Conservation (phyloP, 2,888 invertebrate species). For the Cryptocephalus primarius region DNA sequence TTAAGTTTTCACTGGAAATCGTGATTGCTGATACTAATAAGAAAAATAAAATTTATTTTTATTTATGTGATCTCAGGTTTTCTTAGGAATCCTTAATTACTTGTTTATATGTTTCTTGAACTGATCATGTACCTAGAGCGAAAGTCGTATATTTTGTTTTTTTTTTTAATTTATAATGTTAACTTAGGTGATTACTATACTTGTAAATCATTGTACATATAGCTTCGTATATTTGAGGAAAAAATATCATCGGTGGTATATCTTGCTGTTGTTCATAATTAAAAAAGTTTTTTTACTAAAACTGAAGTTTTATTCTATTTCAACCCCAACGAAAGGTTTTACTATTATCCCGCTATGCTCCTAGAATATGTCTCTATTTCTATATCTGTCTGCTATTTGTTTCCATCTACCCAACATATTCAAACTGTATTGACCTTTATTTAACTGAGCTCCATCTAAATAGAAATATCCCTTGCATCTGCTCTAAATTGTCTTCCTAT, state of each 20-base stretch:
- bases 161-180: conserved; percentile 27
- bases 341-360: too few species aligned
- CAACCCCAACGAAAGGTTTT: too few species aligned
- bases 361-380: too few species aligned
- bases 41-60: conserved; percentile 5
- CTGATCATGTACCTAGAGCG: conserved; percentile 29
- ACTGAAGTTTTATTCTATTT: background rate
- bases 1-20: background rate
- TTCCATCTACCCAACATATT: too few species aligned
- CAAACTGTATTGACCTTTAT: too few species aligned
- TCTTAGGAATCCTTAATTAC: conserved; percentile 22
- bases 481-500: too few species aligned
- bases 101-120: conserved; percentile 18
- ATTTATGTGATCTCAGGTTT: conserved; percentile 31
- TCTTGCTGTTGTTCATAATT: background rate
- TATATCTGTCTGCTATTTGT: too few species aligned
- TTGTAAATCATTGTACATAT: background rate
- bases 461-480: too few species aligned
- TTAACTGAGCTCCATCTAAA: too few species aligned
- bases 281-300: background rate
- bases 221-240: background rate
- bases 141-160: conserved; percentile 24
- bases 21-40: background rate
- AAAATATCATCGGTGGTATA: background rate
- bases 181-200: conserved; percentile 14